phyloP scores from a whole-genome alignment of 2,113 vertebrate genomes.

The Taxidea taxus region DNA sequence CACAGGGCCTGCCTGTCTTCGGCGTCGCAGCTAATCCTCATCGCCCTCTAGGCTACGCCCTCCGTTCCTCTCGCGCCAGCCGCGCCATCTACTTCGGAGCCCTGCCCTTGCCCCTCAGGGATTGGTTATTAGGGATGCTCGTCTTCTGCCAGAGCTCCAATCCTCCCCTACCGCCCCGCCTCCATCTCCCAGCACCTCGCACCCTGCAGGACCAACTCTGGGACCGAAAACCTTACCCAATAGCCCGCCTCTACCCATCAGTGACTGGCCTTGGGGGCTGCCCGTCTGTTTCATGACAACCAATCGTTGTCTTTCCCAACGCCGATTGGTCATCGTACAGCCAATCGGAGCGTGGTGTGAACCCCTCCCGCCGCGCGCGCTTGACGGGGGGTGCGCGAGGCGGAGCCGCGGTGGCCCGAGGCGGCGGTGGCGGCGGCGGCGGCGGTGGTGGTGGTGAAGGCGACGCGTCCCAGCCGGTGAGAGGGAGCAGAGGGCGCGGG shows the following conservation, averaged over 20 bases:
- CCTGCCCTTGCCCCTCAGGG: neutral
- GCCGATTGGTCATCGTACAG: neutral
- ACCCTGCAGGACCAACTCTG: neutral
- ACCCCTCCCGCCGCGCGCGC: constrained; percentile 47
- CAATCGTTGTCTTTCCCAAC: neutral
- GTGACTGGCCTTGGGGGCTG: neutral
- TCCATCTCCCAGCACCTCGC: neutral
- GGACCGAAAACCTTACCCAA: neutral
- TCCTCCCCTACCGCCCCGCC: neutral
- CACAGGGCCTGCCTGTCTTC: neutral
- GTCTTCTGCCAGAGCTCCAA: neutral
- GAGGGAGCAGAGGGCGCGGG: neutral
- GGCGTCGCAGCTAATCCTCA: neutral
- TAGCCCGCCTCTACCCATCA: neutral
- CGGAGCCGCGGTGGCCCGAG: constrained; percentile 42
- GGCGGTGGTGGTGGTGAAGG: neutral
- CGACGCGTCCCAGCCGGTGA: constrained; percentile 62
- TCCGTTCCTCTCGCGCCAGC: neutral
- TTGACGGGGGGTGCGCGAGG: constrained; percentile 1
- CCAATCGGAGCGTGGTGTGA: constrained; percentile 4
- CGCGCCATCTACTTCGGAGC: neutral
- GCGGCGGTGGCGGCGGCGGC: neutral
- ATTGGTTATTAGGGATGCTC: neutral
- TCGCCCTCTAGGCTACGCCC: constrained; percentile 39
- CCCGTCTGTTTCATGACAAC: neutral